phyloP scores from a whole-genome alignment of 1,140 invertebrate genomes.

The Drosophila littoralis region DNA sequence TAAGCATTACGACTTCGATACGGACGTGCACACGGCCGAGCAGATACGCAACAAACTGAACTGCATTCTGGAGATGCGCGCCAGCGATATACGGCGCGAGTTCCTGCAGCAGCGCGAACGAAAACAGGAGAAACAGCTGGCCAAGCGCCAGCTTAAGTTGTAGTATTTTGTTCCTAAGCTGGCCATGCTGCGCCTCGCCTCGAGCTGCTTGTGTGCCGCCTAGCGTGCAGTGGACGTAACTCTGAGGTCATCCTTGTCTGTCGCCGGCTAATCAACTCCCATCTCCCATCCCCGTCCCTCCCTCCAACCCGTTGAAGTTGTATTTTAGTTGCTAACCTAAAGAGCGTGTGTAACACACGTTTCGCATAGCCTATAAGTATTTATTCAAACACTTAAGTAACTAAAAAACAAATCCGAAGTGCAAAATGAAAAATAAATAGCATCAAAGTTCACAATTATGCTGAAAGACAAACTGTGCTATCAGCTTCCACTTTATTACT shows the following conservation, averaged over 20 bases:
- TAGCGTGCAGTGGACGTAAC: conserved; percentile 32
- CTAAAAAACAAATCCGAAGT: conserved; percentile 52
- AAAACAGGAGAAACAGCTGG: conserved; percentile 85
- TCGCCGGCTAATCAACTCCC: conserved; percentile 13
- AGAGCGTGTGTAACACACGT: conserved; percentile 73
- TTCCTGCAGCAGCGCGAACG: conserved; percentile 87
- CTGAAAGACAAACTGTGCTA: conserved; percentile 29
- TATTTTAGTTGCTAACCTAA: conserved; percentile 80
- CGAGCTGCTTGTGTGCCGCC: conserved; percentile 41
- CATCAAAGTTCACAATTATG: conserved; percentile 57
- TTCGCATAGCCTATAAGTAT: conserved; percentile 71
- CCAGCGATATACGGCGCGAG: conserved; percentile 91
- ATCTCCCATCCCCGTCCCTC: neutral
- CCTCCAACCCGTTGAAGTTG: conserved; percentile 52
- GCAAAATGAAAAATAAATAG: conserved; percentile 44
- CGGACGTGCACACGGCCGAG: conserved; percentile 89
- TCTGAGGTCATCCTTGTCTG: conserved; percentile 12
- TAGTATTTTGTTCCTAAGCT: conserved; percentile 79
- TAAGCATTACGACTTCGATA: conserved; percentile 95
- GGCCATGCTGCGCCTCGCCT: conserved; percentile 38
- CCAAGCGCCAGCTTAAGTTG: conserved; percentile 78
- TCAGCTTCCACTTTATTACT: conserved; percentile 34
- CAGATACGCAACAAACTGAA: conserved; percentile 95
- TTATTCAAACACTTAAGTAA: conserved; percentile 69
- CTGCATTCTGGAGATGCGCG: conserved; percentile 92